These are phyloP conservation scores for Hippocampus abdominalis DNA, from an alignment of 2,113 vertebrate genomes.

Conservation along the genomic window DNA sequence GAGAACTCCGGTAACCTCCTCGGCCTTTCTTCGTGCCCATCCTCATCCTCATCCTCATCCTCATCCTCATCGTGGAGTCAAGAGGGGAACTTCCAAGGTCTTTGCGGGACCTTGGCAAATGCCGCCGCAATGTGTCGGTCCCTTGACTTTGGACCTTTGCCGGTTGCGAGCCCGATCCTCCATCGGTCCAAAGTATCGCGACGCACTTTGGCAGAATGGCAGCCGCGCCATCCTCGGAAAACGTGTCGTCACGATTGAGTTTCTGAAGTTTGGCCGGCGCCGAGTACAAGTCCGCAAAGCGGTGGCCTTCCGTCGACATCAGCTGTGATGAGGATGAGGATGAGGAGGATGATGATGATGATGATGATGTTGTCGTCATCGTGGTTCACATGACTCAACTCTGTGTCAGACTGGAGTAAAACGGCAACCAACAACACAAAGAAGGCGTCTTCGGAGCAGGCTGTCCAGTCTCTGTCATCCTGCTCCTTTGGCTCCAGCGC, in stretches of 20 bases:
- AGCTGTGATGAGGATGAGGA: background rate
- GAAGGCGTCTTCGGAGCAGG: slow-evolving; percentile 94
- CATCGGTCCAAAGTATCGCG: too few species aligned
- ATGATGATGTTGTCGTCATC: background rate
- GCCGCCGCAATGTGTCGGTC: too few species aligned
- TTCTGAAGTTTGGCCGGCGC: too few species aligned
- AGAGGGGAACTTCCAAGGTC: background rate
- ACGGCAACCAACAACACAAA: slow-evolving; percentile 97
- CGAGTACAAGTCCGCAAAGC: too few species aligned
- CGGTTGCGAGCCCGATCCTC: too few species aligned
- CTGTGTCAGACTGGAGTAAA: slow-evolving; percentile 90
- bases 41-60: background rate
- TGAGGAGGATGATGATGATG: background rate
- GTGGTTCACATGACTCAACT: slow-evolving; percentile 13
- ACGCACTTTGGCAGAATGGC: too few species aligned
- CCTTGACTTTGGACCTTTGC: too few species aligned
- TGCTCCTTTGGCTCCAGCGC: slow-evolving; percentile 92
- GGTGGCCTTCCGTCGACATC: too few species aligned
- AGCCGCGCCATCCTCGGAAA: too few species aligned
- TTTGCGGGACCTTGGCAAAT: background rate
- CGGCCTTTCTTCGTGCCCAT: background rate
- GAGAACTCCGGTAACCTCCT: slow-evolving; percentile 89
- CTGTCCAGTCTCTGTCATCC: slow-evolving; percentile 92
- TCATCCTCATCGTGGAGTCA: too few species aligned
- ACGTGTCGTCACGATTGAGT: too few species aligned